phyloP scores from a whole-genome alignment of 1,140 invertebrate genomes.

The Teleogryllus occipitalis region DNA sequence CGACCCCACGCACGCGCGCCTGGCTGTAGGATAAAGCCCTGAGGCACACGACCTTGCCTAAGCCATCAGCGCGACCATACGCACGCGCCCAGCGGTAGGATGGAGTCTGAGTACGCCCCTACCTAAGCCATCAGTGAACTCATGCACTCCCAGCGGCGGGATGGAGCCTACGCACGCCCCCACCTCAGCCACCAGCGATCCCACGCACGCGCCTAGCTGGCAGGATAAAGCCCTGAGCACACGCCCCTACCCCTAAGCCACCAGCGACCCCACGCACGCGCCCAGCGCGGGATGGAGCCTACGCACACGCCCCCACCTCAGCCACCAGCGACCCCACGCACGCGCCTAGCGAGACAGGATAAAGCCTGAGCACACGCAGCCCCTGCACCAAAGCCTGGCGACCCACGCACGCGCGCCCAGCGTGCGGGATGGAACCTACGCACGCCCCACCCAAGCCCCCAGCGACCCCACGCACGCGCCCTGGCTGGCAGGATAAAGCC shows the following conservation, averaged over 20 bases:
- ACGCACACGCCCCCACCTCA: slow-evolving; percentile 39
- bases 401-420: slow-evolving; percentile 43
- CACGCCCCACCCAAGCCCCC: slow-evolving; percentile 34
- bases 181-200: slow-evolving; percentile 43
- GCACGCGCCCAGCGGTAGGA: slow-evolving; percentile 31
- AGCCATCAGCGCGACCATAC: slow-evolving; percentile 41
- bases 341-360: slow-evolving; percentile 29
- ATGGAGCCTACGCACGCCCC: slow-evolving; percentile 42
- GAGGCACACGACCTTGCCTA: too few species aligned
- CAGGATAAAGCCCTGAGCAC: slow-evolving; percentile 34
- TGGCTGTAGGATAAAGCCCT: not conserved
- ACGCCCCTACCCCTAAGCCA: slow-evolving; percentile 37
- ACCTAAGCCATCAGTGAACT: slow-evolving; percentile 42
- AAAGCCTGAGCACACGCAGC: slow-evolving; percentile 35
- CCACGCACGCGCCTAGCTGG: slow-evolving; percentile 37
- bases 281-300: slow-evolving; percentile 46
- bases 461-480: too few species aligned
- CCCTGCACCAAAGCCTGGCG: slow-evolving; percentile 37
- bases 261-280: slow-evolving; percentile 42
- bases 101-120: slow-evolving; percentile 34
- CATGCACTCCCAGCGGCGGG: slow-evolving; percentile 42
- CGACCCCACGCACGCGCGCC: slow-evolving; percentile 45
- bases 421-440: too few species aligned
- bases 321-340: slow-evolving; percentile 43
- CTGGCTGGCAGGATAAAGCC: too few species aligned